A percentile compares a stretch with the other conserved stretches of the same genome.
These are phyloP conservation scores for Herpetotheres cachinnans DNA, from an alignment of 2,113 vertebrate species.

Conservation along the genomic window DNA sequence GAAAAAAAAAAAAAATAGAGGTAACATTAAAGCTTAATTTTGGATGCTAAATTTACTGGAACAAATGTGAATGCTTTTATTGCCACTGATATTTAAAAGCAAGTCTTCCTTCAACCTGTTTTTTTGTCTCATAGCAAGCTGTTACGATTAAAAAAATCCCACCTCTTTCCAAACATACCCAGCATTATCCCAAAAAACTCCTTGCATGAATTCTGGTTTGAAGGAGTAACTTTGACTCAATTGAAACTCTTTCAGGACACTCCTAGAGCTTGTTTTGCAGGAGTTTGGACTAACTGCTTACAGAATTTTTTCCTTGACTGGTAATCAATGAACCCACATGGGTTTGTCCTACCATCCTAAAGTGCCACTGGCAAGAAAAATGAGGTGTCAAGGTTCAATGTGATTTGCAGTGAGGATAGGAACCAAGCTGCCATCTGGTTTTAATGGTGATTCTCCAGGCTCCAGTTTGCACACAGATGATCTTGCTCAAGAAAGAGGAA, in stretches of 20 bases:
- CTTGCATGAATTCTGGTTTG: neutral
- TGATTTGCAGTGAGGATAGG: neutral
- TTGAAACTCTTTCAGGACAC: neutral
- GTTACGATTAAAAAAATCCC: neutral
- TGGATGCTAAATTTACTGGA: constrained; percentile 4
- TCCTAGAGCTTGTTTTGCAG: neutral
- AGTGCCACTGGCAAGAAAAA: neutral
- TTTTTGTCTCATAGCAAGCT: neutral
- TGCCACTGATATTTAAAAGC: neutral
- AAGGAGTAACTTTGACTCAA: neutral
- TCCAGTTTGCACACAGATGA: neutral
- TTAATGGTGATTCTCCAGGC: neutral
- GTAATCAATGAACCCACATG: neutral
- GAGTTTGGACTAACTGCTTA: neutral
- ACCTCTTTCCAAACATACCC: neutral
- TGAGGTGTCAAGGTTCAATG: neutral
- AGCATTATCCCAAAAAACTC: neutral
- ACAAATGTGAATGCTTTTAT: neutral
- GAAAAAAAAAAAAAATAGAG: neutral
- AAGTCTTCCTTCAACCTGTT: neutral
- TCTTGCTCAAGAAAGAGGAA: neutral
- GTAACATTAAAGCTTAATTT: neutral
- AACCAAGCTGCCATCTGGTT: neutral
- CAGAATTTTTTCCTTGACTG: neutral
- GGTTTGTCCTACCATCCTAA: neutral